Evolutionary conservation across 2,888 invertebrate species (phyloP).

Genomic region (Napeogenes sylphis): DNA sequence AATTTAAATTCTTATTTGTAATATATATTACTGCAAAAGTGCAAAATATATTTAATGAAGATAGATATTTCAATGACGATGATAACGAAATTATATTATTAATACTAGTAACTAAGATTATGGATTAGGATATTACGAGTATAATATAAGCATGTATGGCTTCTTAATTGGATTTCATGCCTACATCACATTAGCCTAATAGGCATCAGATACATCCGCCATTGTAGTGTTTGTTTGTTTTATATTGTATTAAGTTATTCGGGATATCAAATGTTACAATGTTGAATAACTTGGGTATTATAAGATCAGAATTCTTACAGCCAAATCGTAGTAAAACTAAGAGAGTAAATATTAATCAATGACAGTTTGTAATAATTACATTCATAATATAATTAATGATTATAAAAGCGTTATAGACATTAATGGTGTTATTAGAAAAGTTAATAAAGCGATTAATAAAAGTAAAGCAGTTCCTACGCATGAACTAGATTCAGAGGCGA

Average conservation of each 20-base stretch:
- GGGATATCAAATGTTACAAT: too few species aligned
- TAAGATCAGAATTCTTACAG: too few species aligned
- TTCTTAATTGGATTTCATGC: not conserved
- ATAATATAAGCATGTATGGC: not conserved
- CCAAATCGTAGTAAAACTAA: too few species aligned
- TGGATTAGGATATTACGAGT: not conserved
- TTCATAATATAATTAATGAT: constrained; percentile 3
- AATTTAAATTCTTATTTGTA: constrained; percentile 16
- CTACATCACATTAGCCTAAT: not conserved
- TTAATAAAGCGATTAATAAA: constrained; percentile 25
- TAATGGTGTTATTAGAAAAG: constrained; percentile 14
- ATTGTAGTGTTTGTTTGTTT: too few species aligned
- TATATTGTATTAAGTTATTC: too few species aligned
- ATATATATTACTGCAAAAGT: not conserved
- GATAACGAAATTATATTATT: too few species aligned
- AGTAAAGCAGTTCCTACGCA: constrained; percentile 15
- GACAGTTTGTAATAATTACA: not conserved
- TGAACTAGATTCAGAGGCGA: constrained; percentile 10
- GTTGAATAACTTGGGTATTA: too few species aligned
- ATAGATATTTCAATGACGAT: not conserved
- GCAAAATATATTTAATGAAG: not conserved
- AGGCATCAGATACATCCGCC: too few species aligned
- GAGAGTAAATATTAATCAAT: not conserved
- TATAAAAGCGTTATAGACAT: not conserved
- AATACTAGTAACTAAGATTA: too few species aligned